A percentile compares a stretch with the other conserved stretches of the same genome.
These are phyloP conservation scores for Cetonia aurata DNA, from an alignment of 2,888 invertebrate genomes.

Conservation along the genomic window DNA sequence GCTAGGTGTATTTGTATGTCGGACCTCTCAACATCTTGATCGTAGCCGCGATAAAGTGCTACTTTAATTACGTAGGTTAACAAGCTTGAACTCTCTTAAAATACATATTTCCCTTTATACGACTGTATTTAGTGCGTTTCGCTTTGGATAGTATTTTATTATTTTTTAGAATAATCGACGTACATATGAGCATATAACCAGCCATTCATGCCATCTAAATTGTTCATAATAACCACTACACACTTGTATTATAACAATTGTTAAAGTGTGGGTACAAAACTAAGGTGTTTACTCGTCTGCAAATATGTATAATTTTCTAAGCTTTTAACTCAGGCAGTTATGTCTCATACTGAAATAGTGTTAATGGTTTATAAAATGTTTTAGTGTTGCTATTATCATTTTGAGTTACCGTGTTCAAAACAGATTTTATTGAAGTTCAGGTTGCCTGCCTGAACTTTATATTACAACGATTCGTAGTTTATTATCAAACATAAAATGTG, in stretches of 20 bases:
- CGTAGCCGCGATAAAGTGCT: conserved; percentile 19
- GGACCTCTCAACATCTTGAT: conserved; percentile 1
- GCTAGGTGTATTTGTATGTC: neutral
- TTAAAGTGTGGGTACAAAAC: neutral
- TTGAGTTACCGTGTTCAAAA: conserved; percentile 19
- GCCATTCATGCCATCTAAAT: too few species aligned
- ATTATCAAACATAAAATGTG: neutral
- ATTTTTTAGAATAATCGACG: too few species aligned
- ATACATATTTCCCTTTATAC: conserved; percentile 1
- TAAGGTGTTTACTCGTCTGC: conserved; percentile 23
- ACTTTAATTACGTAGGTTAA: conserved; percentile 32
- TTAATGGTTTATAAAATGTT: conserved; percentile 31
- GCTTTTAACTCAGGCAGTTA: conserved; percentile 21
- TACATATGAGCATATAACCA: too few species aligned
- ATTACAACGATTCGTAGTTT: conserved; percentile 1
- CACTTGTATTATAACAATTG: neutral
- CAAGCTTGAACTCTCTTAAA: conserved; percentile 30
- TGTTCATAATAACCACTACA: too few species aligned
- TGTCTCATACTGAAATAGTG: conserved; percentile 28
- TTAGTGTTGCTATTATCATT: conserved; percentile 20
- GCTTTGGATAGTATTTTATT: too few species aligned
- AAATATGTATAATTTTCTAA: conserved; percentile 19
- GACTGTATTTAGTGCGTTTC: too few species aligned
- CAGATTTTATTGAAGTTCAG: conserved; percentile 16
- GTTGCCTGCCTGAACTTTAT: neutral